A percentile compares a stretch with the other conserved stretches of the same genome.
These are phyloP conservation scores for Pseudorasbora parva DNA, from an alignment of 2,113 vertebrate species.

Conservation along the genomic window DNA sequence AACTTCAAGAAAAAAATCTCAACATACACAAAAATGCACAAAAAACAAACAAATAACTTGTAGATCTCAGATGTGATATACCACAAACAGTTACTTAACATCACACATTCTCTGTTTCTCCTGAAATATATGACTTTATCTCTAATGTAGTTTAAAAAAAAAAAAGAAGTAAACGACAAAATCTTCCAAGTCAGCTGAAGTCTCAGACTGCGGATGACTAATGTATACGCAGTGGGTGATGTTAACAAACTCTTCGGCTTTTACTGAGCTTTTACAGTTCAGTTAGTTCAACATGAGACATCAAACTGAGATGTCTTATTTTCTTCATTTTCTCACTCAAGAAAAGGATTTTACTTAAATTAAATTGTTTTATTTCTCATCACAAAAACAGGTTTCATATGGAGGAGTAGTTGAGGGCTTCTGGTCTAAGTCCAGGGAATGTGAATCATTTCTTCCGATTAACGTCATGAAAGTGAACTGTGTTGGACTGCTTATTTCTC, in stretches of 20 bases:
- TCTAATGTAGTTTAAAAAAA: neutral
- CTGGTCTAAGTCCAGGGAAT: slow-evolving; percentile 6
- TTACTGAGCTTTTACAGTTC: slow-evolving; percentile 17
- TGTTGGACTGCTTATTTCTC: neutral
- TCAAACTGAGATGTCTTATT: neutral
- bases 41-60: neutral
- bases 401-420: neutral
- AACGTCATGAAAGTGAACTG: neutral
- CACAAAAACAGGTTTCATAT: slow-evolving; percentile 11
- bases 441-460: slow-evolving; percentile 15
- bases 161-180: neutral
- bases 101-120: neutral
- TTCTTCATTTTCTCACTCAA: neutral
- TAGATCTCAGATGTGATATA: neutral
- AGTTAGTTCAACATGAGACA: slow-evolving; percentile 28
- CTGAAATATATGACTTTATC: neutral
- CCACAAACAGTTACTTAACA: neutral
- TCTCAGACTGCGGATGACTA: slow-evolving; percentile 43
- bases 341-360: neutral
- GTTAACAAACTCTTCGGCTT: slow-evolving; percentile 26
- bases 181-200: slow-evolving; percentile 16
- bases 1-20: neutral
- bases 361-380: neutral
- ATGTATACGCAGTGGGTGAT: slow-evolving; percentile 32
- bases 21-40: neutral